A percentile compares a stretch with the other conserved stretches of the same genome.
These are phyloP conservation scores for Pogonomyrmex barbatus DNA, from an alignment of 1,140 invertebrate species.

Conservation along the genomic window DNA sequence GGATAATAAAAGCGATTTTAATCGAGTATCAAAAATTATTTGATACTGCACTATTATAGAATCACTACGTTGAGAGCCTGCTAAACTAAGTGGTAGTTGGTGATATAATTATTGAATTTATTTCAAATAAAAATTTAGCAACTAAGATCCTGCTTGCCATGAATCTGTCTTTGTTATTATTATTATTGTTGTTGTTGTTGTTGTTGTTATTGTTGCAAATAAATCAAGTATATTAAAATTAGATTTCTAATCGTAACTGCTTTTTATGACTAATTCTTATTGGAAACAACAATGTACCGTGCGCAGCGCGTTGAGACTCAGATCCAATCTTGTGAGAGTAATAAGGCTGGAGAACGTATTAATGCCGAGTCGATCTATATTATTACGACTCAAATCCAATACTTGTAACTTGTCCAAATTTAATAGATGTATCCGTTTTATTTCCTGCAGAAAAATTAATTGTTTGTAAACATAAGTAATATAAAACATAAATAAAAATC, in stretches of 20 bases:
- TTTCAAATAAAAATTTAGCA: too few species aligned
- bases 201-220: too few species aligned
- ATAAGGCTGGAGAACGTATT: conserved; percentile 92
- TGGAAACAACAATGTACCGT: conserved; percentile 88
- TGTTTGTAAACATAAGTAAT: neutral
- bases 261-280: conserved; percentile 24
- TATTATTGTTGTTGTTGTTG: too few species aligned
- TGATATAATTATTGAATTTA: too few species aligned
- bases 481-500: neutral
- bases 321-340: conserved; percentile 90
- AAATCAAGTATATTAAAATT: neutral
- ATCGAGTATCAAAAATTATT: too few species aligned
- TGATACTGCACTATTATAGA: too few species aligned
- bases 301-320: conserved; percentile 94
- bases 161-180: too few species aligned
- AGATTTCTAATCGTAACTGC: neutral
- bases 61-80: too few species aligned
- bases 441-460: conserved; percentile 84
- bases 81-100: too few species aligned
- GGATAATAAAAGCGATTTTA: too few species aligned
- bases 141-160: too few species aligned
- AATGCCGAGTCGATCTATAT: conserved; percentile 92
- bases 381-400: conserved; percentile 94
- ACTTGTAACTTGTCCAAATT: conserved; percentile 89
- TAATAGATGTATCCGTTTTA: conserved; percentile 90